Evolutionary conservation across 1,140 invertebrate genomes (phyloP).

Genomic region (Notospermus geniculatus): DNA sequence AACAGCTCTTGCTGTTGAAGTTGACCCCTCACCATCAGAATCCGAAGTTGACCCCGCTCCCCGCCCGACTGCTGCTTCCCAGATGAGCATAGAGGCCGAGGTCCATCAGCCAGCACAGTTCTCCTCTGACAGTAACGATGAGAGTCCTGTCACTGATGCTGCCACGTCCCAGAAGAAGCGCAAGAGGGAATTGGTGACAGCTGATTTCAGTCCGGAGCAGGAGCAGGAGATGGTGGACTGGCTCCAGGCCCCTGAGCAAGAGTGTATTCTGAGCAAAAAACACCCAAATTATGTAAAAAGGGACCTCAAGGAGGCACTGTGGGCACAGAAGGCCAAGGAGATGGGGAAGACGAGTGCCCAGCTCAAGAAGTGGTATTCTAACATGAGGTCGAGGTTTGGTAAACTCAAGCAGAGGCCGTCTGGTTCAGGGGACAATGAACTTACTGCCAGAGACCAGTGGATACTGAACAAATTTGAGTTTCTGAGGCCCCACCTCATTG

Average conservation of each 20-base stretch:
- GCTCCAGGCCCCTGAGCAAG: slow-evolving; percentile 12
- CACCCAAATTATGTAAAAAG: background rate
- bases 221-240: slow-evolving; percentile 14
- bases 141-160: no score
- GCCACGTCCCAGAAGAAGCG: slow-evolving; percentile 13
- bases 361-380: slow-evolving; percentile 7
- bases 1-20: background rate
- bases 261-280: slow-evolving; percentile 10
- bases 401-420: background rate
- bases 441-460: background rate
- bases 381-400: slow-evolving; percentile 10
- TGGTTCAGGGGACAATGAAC: slow-evolving; percentile 5
- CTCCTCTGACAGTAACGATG: slow-evolving; percentile 1
- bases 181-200: slow-evolving; percentile 10
- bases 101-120: slow-evolving; percentile 9
- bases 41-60: no score
- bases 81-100: slow-evolving; percentile 6
- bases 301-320: slow-evolving; percentile 8
- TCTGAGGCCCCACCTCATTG: no score
- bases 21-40: no score
- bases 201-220: slow-evolving; percentile 12
- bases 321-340: slow-evolving; percentile 7
- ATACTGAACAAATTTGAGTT: no score
- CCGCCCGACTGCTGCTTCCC: background rate
- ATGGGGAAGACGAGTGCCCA: slow-evolving; percentile 8